Conservation (phyloP, 2,113 vertebrate genomes). For the Acrocephalus kingi region DNA sequence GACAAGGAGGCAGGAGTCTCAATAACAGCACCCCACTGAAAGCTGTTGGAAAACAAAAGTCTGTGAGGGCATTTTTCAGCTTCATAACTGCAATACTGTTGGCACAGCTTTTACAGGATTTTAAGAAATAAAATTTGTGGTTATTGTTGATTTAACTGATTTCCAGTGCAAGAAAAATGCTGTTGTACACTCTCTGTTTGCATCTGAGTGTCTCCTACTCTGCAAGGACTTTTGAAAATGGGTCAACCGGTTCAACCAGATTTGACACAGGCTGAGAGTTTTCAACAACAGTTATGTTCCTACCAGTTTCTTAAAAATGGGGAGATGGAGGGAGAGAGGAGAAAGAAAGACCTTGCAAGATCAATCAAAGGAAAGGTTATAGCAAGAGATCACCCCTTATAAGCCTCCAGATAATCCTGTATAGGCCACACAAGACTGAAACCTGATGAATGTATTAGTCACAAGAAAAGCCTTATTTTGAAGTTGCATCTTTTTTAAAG, state of each 20-base stretch:
- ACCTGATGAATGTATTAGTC: neutral
- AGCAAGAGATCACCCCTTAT: neutral
- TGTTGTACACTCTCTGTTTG: neutral
- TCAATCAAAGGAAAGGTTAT: neutral
- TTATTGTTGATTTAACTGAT: neutral
- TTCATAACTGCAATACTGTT: neutral
- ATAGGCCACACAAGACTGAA: neutral
- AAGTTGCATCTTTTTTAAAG: neutral
- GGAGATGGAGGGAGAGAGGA: neutral
- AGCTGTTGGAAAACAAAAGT: neutral
- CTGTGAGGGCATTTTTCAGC: neutral
- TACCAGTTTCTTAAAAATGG: neutral
- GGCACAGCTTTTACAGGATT: neutral
- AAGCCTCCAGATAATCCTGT: neutral
- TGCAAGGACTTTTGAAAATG: neutral
- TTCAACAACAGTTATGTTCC: conserved; percentile 8
- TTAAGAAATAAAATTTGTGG: neutral
- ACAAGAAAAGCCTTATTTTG: conserved; percentile 41
- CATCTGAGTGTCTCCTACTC: neutral
- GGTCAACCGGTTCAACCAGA: neutral
- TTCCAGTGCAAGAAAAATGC: neutral
- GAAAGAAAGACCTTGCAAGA: neutral
- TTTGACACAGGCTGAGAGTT: conserved; percentile 32
- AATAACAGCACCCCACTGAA: neutral
- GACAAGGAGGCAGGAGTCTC: neutral